Percentiles rank a stretch among this genome's conserved stretches.
Evolutionary conservation across 2,113 vertebrate species (phyloP).

Genomic region (Struthidea cinerea): DNA sequence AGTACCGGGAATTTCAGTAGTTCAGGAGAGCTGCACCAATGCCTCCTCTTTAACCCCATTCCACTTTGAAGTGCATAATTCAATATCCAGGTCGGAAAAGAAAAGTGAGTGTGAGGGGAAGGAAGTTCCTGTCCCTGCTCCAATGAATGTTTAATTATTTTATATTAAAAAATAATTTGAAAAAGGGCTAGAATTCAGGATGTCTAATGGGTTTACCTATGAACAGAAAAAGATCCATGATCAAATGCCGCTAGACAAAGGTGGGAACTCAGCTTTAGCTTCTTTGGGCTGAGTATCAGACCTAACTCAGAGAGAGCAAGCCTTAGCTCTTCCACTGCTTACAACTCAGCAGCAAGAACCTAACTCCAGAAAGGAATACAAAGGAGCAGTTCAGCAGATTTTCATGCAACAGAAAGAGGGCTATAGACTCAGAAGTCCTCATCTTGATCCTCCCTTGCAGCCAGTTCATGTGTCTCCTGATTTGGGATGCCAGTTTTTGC

Average conservation of each 20-base stretch:
- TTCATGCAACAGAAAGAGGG: background rate
- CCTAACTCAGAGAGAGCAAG: background rate
- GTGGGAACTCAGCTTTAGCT: background rate
- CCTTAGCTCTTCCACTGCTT: background rate
- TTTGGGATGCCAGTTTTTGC: background rate
- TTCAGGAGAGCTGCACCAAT: background rate
- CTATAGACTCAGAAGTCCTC: background rate
- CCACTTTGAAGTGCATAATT: background rate
- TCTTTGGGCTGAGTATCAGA: background rate
- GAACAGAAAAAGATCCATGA: background rate
- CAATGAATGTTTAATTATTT: conserved; percentile 24
- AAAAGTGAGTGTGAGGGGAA: background rate
- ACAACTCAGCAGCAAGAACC: background rate
- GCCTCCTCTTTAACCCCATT: background rate
- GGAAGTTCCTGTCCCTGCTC: background rate
- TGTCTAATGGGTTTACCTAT: background rate
- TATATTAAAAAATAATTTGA: conserved; percentile 35
- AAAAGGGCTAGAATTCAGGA: background rate
- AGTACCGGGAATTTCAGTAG: background rate
- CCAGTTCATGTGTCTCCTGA: background rate
- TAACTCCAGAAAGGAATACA: background rate
- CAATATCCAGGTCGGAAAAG: conserved; percentile 15
- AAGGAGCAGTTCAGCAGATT: background rate
- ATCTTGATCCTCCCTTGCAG: background rate
- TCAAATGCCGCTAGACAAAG: background rate